phyloP scores from a whole-genome alignment of 2,888 invertebrate species.

The Meandrusa payeni region DNA sequence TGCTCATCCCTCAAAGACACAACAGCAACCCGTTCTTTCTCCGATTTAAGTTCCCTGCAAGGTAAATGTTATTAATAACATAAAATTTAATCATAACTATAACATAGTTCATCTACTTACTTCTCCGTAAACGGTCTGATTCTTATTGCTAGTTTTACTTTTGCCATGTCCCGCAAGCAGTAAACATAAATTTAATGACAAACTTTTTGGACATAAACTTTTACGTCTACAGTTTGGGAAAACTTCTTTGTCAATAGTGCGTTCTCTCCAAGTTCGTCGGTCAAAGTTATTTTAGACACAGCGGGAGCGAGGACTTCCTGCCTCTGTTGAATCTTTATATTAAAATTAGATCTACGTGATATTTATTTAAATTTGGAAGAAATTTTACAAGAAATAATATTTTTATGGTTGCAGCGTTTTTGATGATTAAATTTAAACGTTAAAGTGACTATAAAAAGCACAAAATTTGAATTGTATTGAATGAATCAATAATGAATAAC shows the following conservation, averaged over 20 bases:
- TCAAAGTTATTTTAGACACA: conserved; percentile 20
- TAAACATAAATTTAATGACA: too few species aligned
- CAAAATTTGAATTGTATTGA: too few species aligned
- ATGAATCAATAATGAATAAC: too few species aligned
- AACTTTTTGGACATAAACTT: too few species aligned
- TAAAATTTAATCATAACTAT: not conserved
- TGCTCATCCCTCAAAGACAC: conserved; percentile 69
- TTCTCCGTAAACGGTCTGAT: conserved; percentile 83
- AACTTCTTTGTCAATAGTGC: conserved; percentile 8
- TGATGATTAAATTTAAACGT: too few species aligned
- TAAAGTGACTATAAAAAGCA: too few species aligned
- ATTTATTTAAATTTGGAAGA: too few species aligned
- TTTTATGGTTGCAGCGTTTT: too few species aligned
- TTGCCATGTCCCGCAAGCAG: conserved; percentile 78
- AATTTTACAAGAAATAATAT: too few species aligned
- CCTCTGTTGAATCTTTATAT: conserved; percentile 6
- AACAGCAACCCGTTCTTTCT: conserved; percentile 57
- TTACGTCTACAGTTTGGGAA: too few species aligned
- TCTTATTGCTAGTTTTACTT: conserved; percentile 83
- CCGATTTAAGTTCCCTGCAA: conserved; percentile 62
- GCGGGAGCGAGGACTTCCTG: conserved; percentile 21
- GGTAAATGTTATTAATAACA: not conserved
- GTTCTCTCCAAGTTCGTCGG: conserved; percentile 1
- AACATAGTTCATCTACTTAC: conserved; percentile 58
- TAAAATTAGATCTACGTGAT: conserved; percentile 16